Percentiles rank a stretch among this genome's conserved stretches.
Conservation (phyloP, 2,888 invertebrate genomes). For the Zaprionus obscuricornis region DNA sequence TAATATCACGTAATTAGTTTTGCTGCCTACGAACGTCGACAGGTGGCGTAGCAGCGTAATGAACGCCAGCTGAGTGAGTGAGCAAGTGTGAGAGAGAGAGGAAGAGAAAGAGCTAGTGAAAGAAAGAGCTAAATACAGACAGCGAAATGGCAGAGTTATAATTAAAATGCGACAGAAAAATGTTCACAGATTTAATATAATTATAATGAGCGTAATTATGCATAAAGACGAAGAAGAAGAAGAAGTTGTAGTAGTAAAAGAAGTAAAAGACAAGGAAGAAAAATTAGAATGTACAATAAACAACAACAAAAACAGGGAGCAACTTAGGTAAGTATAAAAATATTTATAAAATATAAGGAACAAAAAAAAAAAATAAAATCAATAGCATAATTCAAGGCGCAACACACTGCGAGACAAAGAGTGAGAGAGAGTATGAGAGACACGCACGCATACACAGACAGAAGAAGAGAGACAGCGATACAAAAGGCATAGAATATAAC, state of each 20-base stretch:
- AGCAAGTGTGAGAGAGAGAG: conserved; percentile 1
- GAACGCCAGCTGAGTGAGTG: neutral
- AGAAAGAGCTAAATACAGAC: neutral
- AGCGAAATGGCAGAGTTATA: conserved; percentile 37
- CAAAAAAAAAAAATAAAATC: conserved; percentile 32
- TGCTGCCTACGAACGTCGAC: conserved; percentile 40
- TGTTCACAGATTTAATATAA: conserved; percentile 67
- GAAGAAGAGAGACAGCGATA: neutral
- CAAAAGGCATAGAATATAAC: neutral
- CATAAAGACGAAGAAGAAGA: neutral
- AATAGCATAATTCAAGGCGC: conserved; percentile 52
- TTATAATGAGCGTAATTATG: conserved; percentile 71
- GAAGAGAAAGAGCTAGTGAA: neutral
- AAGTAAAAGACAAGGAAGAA: neutral
- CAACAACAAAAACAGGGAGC: conserved; percentile 15
- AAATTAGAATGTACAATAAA: no score
- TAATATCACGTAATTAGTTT: conserved; percentile 73
- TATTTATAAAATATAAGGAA: no score
- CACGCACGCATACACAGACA: conserved; percentile 2
- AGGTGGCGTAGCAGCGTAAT: conserved; percentile 54
- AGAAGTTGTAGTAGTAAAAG: neutral
- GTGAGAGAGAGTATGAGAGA: no score
- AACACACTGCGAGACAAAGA: conserved; percentile 3
- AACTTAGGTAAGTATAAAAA: conserved; percentile 32
- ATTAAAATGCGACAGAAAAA: conserved; percentile 60